These are phyloP conservation scores for Zaprionus davidi DNA, from an alignment of 1,140 invertebrate species.

Conservation along the genomic window DNA sequence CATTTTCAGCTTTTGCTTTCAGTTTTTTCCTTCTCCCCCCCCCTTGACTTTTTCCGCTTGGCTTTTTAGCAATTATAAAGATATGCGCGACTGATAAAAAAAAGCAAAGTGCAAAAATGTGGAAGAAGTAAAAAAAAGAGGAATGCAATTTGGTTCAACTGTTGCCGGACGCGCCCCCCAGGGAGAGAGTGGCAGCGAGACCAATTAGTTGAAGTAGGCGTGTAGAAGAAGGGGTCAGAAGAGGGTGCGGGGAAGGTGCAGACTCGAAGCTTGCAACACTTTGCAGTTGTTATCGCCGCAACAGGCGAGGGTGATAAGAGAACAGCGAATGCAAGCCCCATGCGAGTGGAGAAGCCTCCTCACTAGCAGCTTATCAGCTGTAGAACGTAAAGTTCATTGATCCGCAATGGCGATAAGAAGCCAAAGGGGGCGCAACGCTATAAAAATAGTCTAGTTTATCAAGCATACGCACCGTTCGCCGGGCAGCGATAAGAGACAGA, in stretches of 20 bases:
- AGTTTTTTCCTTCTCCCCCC: conserved; percentile 14
- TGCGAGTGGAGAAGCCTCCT: background rate
- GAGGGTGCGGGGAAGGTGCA: background rate
- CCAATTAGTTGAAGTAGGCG: conserved; percentile 61
- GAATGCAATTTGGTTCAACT: conserved; percentile 78
- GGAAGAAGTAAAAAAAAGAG: conserved; percentile 8
- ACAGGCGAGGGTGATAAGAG: background rate
- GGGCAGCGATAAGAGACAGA: conserved; percentile 17
- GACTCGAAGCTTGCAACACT: conserved; percentile 4
- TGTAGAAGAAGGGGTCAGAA: background rate
- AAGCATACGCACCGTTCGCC: conserved; percentile 64
- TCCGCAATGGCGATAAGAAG: conserved; percentile 62
- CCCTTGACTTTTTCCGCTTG: conserved; percentile 7
- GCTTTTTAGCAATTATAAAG: conserved; percentile 72
- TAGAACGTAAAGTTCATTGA: conserved; percentile 68
- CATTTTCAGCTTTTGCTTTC: conserved; percentile 40
- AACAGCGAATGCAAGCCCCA: background rate
- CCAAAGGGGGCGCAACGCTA: conserved; percentile 1
- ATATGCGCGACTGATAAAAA: conserved; percentile 70
- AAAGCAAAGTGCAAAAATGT: conserved; percentile 27
- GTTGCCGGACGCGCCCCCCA: conserved; percentile 12
- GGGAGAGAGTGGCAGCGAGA: conserved; percentile 35
- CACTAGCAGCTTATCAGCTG: background rate
- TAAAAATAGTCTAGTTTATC: conserved; percentile 52
- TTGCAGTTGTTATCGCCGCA: conserved; percentile 8